Evolutionary conservation across 2,797 vertebrate genomes (phyloP).

Genomic region (Apogon talboti): DNA sequence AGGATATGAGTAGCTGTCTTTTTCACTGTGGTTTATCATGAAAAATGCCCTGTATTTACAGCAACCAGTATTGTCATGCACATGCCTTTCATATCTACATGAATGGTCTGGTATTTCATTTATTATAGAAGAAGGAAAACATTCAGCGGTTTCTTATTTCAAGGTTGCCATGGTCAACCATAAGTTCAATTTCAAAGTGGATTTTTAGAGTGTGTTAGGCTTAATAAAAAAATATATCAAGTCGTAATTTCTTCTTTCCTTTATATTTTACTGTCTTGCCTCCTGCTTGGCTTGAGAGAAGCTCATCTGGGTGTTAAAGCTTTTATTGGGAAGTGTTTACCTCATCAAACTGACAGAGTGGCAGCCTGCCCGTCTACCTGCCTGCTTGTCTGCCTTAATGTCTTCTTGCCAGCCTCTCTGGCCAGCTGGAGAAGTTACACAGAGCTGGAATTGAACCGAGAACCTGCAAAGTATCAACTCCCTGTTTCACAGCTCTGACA

Average conservation of each 20-base stretch:
- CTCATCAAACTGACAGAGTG: constrained; percentile 60
- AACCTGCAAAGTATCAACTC: constrained; percentile 92
- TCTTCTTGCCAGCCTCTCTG: constrained; percentile 61
- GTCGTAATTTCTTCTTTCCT: neutral
- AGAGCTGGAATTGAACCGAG: constrained; percentile 77
- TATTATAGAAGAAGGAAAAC: too few relatives aligned
- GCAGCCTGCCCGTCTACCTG: constrained; percentile 63
- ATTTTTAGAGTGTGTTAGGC: constrained; percentile 1
- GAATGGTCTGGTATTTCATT: neutral
- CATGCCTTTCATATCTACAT: neutral
- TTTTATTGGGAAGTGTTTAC: constrained; percentile 57
- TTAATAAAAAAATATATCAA: neutral
- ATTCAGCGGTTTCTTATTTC: neutral
- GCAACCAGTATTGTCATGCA: too few relatives aligned
- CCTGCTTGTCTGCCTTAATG: constrained; percentile 53
- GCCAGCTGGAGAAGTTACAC: constrained; percentile 77
- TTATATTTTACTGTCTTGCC: constrained; percentile 5
- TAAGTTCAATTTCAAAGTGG: neutral
- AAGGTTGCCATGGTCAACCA: neutral
- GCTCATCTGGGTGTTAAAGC: constrained; percentile 39
- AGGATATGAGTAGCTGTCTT: too few relatives aligned
- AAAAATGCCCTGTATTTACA: too few relatives aligned
- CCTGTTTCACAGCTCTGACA: constrained; percentile 87
- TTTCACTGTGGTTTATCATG: too few relatives aligned
- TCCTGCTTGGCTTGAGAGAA: constrained; percentile 13